A percentile compares a stretch with the other conserved stretches of the same genome.
phyloP scores from a whole-genome alignment of 2,113 vertebrate genomes.

The Microtus oregoni region DNA sequence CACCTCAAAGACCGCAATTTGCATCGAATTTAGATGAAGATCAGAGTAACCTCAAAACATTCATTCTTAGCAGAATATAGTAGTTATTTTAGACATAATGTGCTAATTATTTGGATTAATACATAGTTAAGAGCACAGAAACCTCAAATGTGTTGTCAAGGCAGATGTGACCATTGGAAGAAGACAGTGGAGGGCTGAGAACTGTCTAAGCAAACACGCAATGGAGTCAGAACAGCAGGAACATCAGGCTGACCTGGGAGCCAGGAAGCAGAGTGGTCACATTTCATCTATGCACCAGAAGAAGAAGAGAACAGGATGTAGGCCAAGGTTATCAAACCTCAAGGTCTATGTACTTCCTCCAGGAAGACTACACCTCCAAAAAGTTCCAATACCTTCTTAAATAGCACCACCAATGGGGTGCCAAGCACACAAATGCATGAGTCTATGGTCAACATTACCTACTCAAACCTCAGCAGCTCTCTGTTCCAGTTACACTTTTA shows the following conservation, averaged over 20 bases:
- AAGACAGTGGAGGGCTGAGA: not conserved
- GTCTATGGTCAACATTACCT: not conserved
- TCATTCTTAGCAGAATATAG: not conserved
- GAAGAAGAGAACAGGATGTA: not conserved
- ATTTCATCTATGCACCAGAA: not conserved
- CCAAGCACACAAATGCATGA: not conserved
- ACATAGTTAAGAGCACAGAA: not conserved
- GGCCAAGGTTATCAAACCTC: not conserved
- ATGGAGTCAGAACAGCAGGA: not conserved
- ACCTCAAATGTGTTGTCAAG: not conserved
- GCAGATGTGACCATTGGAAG: not conserved
- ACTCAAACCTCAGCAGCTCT: not conserved
- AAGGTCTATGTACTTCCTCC: not conserved
- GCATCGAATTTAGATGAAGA: not conserved
- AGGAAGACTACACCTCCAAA: not conserved
- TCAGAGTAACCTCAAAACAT: too few relatives aligned
- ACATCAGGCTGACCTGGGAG: not conserved
- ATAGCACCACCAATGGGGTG: not conserved
- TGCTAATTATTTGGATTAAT: not conserved
- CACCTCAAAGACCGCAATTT: not conserved
- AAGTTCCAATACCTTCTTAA: not conserved
- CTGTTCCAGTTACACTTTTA: not conserved
- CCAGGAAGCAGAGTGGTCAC: not conserved
- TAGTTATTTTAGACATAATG: not conserved
- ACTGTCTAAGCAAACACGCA: not conserved